These are phyloP conservation scores for Drosophila watanabei DNA, from an alignment of 1,140 invertebrate genomes.

Conservation along the genomic window DNA sequence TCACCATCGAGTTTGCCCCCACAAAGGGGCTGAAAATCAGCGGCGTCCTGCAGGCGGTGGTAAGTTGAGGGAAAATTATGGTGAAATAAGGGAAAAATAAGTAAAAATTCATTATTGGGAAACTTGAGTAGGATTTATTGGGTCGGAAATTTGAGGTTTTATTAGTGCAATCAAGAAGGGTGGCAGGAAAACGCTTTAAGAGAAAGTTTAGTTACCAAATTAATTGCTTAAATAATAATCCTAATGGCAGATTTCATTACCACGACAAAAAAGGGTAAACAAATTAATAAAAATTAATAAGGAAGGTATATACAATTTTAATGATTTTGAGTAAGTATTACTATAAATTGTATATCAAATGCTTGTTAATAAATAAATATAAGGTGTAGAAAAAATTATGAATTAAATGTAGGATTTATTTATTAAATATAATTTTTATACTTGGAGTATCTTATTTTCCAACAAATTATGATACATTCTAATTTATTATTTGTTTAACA, in stretches of 20 bases:
- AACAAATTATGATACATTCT: no score
- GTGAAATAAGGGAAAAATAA: background rate
- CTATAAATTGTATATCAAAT: no score
- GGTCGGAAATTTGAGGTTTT: background rate
- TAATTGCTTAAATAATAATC: background rate
- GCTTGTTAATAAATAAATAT: no score
- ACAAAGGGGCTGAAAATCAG: constrained; percentile 96
- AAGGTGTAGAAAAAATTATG: no score
- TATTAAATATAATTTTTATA: no score
- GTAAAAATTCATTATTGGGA: constrained; percentile 4
- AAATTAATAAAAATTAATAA: background rate
- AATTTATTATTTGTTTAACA: no score
- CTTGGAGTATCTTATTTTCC: no score
- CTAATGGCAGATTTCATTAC: background rate
- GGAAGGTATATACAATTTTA: background rate
- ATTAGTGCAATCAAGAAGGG: constrained; percentile 6
- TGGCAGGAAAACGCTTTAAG: background rate
- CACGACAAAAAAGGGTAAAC: background rate
- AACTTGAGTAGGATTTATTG: constrained; percentile 22
- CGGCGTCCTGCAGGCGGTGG: constrained; percentile 94
- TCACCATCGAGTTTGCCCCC: constrained; percentile 93
- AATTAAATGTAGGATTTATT: no score
- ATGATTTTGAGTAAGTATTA: background rate
- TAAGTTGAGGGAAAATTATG: constrained; percentile 86
- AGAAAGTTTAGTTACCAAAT: background rate